Evolutionary conservation across 2,888 invertebrate genomes (phyloP).

Genomic region (Lutraria lutraria): DNA sequence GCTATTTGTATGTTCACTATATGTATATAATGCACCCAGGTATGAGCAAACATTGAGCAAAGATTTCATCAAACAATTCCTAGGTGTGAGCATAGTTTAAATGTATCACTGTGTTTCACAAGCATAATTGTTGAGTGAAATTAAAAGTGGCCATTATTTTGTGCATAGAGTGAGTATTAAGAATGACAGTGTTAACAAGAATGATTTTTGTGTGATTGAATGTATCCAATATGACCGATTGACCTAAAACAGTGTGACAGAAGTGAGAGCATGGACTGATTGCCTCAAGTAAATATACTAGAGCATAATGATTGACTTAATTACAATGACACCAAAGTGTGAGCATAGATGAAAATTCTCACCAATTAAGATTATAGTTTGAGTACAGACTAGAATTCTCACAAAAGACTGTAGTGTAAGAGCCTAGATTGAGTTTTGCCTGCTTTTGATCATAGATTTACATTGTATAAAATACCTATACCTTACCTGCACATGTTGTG

Average conservation of each 20-base stretch:
- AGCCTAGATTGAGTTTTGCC: too few relatives aligned
- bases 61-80: not conserved
- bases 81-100: not conserved
- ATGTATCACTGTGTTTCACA: not conserved
- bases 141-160: too few relatives aligned
- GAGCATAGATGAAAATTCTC: not conserved
- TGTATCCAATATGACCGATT: too few relatives aligned
- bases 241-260: not conserved
- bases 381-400: not conserved
- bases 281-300: not conserved
- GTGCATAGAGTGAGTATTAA: too few relatives aligned
- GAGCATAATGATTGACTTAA: too few relatives aligned
- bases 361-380: not conserved
- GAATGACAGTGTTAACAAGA: too few relatives aligned
- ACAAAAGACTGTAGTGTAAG: not conserved
- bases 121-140: not conserved
- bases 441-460: too few relatives aligned
- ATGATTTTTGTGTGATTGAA: too few relatives aligned
- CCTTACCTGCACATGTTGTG: not conserved
- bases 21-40: constrained; percentile 1
- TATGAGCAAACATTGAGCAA: not conserved
- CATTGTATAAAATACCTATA: too few relatives aligned
- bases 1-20: not conserved
- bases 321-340: not conserved
- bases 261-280: not conserved